Conservation (phyloP, 2,113 vertebrate species). For the Aptenodytes patagonicus region DNA sequence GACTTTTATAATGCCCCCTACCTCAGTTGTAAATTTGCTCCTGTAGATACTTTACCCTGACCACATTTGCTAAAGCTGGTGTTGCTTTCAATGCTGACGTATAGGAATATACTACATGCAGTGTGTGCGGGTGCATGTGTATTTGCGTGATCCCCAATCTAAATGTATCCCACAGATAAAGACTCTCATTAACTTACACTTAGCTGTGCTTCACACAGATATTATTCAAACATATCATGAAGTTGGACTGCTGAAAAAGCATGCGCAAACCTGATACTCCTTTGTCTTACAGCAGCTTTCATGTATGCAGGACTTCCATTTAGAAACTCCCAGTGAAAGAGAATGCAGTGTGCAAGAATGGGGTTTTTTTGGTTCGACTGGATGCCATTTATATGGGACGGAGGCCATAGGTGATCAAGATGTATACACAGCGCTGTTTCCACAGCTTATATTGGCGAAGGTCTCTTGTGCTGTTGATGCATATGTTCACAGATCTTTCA, state of each 20-base stretch:
- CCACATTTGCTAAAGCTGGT: background rate
- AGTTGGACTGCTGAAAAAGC: background rate
- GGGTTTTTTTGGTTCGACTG: fast-evolving
- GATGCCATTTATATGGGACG: background rate
- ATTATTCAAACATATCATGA: background rate
- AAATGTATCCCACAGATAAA: background rate
- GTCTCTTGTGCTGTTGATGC: background rate
- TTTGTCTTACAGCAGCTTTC: background rate
- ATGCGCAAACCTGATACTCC: background rate
- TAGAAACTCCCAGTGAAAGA: background rate
- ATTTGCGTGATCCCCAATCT: background rate
- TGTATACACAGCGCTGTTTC: background rate
- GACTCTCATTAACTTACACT: background rate
- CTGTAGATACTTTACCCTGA: background rate
- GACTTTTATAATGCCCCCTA: constrained; percentile 8
- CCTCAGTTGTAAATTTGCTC: background rate
- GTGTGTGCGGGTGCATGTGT: background rate
- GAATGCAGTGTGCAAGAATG: background rate
- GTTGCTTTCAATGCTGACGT: background rate
- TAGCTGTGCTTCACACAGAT: background rate
- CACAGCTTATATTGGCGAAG: background rate
- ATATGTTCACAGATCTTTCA: background rate
- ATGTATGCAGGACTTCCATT: background rate
- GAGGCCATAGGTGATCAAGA: background rate
- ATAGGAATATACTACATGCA: background rate